Conservation (phyloP, 2,113 vertebrate species). For the Opisthocomus hoazin region DNA sequence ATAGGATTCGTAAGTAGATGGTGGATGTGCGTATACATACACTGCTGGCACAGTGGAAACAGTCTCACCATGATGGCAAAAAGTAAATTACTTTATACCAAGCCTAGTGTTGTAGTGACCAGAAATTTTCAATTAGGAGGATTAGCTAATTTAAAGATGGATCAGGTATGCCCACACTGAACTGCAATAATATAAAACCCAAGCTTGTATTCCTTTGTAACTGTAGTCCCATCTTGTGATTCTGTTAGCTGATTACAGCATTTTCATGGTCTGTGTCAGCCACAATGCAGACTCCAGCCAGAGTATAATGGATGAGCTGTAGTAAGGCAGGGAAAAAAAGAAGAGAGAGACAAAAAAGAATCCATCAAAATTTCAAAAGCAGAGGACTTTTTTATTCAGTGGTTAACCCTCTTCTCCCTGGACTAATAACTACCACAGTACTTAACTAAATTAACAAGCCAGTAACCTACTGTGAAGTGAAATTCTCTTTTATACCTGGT, state of each 20-base stretch:
- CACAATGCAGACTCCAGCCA: background rate
- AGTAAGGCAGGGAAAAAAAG: background rate
- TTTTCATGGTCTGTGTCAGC: background rate
- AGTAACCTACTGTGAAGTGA: background rate
- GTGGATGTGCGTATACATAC: background rate
- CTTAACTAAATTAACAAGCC: background rate
- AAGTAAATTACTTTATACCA: background rate
- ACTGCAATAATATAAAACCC: conserved; percentile 9
- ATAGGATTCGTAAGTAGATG: background rate
- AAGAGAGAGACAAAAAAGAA: background rate
- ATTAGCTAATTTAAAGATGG: background rate
- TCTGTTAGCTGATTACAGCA: background rate
- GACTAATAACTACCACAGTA: background rate
- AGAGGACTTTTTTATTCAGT: background rate
- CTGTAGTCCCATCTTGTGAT: background rate
- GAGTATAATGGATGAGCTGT: background rate
- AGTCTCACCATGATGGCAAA: background rate
- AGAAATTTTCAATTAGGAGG: background rate
- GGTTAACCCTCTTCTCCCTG: background rate
- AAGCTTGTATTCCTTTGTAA: background rate
- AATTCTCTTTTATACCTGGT: background rate
- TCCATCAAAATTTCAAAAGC: background rate
- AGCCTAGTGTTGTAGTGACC: background rate
- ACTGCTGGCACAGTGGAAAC: background rate
- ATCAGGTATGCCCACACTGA: background rate